phyloP scores from a whole-genome alignment of 2,113 vertebrate species.

The Corythornis vintsioides region DNA sequence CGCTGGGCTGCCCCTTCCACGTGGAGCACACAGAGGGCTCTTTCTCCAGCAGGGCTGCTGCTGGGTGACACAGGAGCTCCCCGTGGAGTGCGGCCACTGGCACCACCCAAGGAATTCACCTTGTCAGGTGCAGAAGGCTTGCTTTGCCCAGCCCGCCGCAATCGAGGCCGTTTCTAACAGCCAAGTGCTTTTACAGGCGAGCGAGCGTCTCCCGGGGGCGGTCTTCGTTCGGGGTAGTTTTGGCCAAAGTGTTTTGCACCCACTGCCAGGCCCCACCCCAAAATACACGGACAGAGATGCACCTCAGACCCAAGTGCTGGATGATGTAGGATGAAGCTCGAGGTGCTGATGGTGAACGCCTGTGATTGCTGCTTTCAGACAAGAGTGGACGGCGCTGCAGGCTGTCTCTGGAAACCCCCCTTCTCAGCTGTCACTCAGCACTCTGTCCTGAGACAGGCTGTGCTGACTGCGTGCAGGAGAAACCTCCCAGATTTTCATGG shows the following conservation, averaged over 20 bases:
- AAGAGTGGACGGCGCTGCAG: background rate
- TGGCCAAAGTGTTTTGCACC: rapidly evolving
- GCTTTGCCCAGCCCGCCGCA: background rate
- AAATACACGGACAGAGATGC: background rate
- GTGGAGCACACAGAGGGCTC: background rate
- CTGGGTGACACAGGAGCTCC: rapidly evolving
- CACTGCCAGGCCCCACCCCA: background rate
- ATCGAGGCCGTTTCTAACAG: background rate
- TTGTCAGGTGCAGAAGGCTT: background rate
- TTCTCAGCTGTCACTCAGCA: background rate
- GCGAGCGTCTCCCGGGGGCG: rapidly evolving
- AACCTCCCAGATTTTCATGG: background rate
- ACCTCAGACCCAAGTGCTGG: background rate
- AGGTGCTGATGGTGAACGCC: background rate
- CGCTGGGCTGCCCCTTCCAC: background rate
- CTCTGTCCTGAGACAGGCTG: background rate
- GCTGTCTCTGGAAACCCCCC: background rate
- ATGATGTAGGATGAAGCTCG: background rate
- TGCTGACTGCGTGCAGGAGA: background rate
- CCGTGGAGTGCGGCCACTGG: rapidly evolving
- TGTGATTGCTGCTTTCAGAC: background rate
- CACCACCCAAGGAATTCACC: background rate
- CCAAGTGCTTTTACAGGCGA: background rate
- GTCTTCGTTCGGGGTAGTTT: background rate
- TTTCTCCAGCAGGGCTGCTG: background rate